phyloP scores from a whole-genome alignment of 2,797 vertebrate genomes.

The Acanthopagrus latus region DNA sequence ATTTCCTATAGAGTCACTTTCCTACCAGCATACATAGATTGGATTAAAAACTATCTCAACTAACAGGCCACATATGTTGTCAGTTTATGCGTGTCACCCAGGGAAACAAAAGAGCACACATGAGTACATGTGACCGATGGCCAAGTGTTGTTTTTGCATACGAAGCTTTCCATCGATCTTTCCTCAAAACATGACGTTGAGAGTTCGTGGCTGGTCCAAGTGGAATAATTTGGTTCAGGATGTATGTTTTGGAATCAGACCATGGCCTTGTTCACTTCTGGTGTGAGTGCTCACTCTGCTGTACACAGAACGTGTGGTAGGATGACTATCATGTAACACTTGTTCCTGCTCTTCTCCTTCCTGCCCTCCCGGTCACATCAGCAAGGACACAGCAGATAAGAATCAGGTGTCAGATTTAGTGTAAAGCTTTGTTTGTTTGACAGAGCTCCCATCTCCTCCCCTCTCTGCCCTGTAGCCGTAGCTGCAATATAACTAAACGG shows the following conservation, averaged over 20 bases:
- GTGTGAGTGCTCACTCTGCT: not conserved
- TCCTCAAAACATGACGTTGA: conserved; percentile 14
- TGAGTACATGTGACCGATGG: not conserved
- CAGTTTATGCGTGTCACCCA: not conserved
- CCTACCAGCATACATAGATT: not conserved
- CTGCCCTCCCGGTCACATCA: conserved; percentile 52
- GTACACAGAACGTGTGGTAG: conserved; percentile 21
- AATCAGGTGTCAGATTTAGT: conserved; percentile 55
- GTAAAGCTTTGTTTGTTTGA: conserved; percentile 51
- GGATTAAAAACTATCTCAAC: not conserved
- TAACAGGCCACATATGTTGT: not conserved
- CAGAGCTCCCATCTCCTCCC: too few relatives aligned
- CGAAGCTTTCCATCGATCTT: not conserved
- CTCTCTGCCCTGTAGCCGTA: not conserved
- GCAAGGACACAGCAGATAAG: conserved; percentile 48
- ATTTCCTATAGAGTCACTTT: not conserved
- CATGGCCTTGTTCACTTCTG: conserved; percentile 27
- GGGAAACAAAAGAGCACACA: not conserved
- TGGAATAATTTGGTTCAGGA: conserved; percentile 13
- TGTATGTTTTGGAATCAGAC: conserved; percentile 28
- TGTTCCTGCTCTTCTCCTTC: conserved; percentile 50
- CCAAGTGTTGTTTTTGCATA: not conserved
- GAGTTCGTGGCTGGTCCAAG: not conserved
- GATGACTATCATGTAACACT: conserved; percentile 52
- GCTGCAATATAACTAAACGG: not conserved